Conservation (phyloP, 2,888 invertebrate species). For the Lepidocyrtoides sp. region DNA sequence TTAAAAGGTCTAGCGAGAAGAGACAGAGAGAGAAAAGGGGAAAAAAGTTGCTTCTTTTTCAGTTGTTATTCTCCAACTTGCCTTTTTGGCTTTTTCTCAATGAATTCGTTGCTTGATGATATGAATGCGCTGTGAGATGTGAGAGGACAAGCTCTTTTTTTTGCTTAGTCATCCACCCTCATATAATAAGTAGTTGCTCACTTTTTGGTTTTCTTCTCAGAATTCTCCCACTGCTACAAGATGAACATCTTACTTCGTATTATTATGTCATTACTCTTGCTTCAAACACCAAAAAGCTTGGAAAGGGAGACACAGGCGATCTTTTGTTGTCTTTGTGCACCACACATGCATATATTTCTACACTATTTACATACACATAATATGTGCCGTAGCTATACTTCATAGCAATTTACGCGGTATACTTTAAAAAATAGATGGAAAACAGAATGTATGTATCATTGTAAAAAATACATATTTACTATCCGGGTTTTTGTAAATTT, state of each 20-base stretch:
- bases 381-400: not conserved
- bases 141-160: not conserved
- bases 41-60: slow-evolving; percentile 45
- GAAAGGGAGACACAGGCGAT: not conserved
- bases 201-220: slow-evolving; percentile 15
- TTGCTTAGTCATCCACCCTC: slow-evolving; percentile 50
- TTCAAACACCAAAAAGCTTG: slow-evolving; percentile 41
- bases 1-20: slow-evolving; percentile 3
- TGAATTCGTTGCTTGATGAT: slow-evolving; percentile 49
- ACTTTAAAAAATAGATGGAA: too few species aligned
- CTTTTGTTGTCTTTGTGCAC: slow-evolving; percentile 21
- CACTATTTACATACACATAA: not conserved
- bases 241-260: slow-evolving; percentile 55
- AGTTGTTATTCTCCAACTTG: slow-evolving; percentile 47
- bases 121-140: slow-evolving; percentile 31
- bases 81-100: slow-evolving; percentile 46
- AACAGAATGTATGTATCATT: too few species aligned
- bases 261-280: slow-evolving; percentile 69
- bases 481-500: slow-evolving; percentile 17
- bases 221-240: not conserved
- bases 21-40: slow-evolving; percentile 2
- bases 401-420: not conserved
- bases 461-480: not conserved
- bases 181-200: slow-evolving; percentile 37
- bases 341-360: not conserved